Percentiles rank a stretch among this genome's conserved stretches.
Conservation (phyloP, 2,888 invertebrate genomes). For the Mythimna vitellina region DNA sequence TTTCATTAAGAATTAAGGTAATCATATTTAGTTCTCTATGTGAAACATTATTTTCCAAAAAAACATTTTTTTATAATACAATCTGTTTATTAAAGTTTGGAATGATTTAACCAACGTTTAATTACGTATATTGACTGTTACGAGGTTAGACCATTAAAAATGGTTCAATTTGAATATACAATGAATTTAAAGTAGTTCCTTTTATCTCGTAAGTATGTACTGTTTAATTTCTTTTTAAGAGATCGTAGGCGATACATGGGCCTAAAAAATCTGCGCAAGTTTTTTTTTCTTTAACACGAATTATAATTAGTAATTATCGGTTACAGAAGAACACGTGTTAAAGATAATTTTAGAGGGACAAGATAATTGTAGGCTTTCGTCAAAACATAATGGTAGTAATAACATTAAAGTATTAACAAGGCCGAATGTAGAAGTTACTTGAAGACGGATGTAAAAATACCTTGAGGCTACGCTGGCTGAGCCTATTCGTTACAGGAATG, state of each 20-base stretch:
- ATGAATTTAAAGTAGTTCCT: neutral
- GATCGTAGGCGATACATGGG: constrained; percentile 15
- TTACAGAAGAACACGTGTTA: constrained; percentile 62
- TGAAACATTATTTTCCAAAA: no score
- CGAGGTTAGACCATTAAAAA: neutral
- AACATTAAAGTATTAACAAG: constrained; percentile 72
- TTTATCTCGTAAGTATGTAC: neutral
- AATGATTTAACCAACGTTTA: neutral
- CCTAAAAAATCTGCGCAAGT: constrained; percentile 33
- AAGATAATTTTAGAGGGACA: constrained; percentile 71
- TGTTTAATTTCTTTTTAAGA: constrained; percentile 21
- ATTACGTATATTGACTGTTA: constrained; percentile 2
- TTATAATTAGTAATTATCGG: constrained; percentile 63
- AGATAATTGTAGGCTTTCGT: constrained; percentile 75
- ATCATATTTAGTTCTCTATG: no score
- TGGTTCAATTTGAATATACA: constrained; percentile 21
- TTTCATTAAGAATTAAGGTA: no score
- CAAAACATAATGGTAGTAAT: constrained; percentile 67
- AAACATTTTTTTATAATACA: no score
- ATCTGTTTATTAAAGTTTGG: no score
- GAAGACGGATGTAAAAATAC: constrained; percentile 59
- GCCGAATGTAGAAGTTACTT: constrained; percentile 54
- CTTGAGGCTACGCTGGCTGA: constrained; percentile 41
- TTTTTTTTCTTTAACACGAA: constrained; percentile 45
- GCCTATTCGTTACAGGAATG: constrained; percentile 27